These are phyloP conservation scores for Xiphophorus birchmanni DNA, from an alignment of 2,797 vertebrate genomes.

Conservation along the genomic window DNA sequence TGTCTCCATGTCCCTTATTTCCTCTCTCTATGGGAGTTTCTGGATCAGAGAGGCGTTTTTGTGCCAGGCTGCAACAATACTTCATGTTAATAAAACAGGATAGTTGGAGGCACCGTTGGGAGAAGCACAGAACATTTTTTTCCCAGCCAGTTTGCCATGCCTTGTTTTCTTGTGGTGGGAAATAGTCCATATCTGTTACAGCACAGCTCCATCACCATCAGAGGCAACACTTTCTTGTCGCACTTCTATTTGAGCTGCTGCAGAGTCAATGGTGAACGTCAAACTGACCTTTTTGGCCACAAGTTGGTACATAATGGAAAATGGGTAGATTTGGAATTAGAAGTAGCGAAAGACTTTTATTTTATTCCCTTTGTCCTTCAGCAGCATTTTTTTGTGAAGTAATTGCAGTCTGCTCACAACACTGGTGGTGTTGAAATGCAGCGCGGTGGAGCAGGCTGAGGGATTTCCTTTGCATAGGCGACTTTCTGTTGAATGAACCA, in stretches of 20 bases:
- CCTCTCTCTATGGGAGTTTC: conserved; percentile 62
- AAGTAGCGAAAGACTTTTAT: background rate
- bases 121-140: conserved; percentile 40
- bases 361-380: conserved; percentile 22
- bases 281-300: conserved; percentile 19
- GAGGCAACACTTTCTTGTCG: conserved; percentile 28
- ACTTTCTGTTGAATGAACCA: background rate
- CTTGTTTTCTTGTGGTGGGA: conserved; percentile 45
- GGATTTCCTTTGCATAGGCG: background rate
- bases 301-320: conserved; percentile 1
- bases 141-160: conserved; percentile 39
- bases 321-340: background rate
- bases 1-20: conserved; percentile 40
- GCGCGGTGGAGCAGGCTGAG: background rate
- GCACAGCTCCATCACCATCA: conserved; percentile 53
- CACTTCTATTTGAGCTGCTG: conserved; percentile 31
- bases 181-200: conserved; percentile 35
- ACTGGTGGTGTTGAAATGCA: conserved; percentile 43
- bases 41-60: conserved; percentile 66
- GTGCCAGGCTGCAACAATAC: conserved; percentile 62
- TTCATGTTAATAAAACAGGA: conserved; percentile 71
- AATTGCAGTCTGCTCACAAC: conserved; percentile 35
- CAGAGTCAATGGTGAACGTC: conserved; percentile 31
- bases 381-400: conserved; percentile 26
- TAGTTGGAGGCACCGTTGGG: conserved; percentile 57